Conservation (phyloP, 2,113 vertebrate genomes). For the Morone saxatilis region DNA sequence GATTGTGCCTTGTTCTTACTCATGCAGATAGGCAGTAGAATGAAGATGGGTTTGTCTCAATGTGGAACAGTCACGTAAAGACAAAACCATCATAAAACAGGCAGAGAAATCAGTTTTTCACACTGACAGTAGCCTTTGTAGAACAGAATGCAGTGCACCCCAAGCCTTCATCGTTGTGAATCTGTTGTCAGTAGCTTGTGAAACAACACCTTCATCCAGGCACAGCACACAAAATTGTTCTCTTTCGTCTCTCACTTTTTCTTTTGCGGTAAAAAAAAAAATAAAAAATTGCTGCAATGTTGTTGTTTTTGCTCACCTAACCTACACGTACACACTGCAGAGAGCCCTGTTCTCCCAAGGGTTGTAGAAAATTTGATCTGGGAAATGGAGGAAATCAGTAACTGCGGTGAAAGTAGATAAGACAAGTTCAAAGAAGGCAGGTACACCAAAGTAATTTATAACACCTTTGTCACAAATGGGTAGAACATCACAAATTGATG, state of each 20-base stretch:
- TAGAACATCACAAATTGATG: constrained; percentile 31
- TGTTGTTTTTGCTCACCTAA: constrained; percentile 21
- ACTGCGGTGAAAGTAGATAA: constrained; percentile 33
- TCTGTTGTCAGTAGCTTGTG: constrained; percentile 21
- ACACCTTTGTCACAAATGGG: constrained; percentile 3
- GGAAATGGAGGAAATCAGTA: constrained; percentile 39
- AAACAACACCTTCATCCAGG: constrained; percentile 38
- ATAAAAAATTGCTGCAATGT: not conserved
- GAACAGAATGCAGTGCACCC: constrained; percentile 10
- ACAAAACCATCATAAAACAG: constrained; percentile 11
- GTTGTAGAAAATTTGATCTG: constrained; percentile 38
- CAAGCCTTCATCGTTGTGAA: constrained; percentile 4
- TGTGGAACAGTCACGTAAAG: constrained; percentile 25
- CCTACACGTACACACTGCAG: constrained; percentile 21
- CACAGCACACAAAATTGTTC: constrained; percentile 28
- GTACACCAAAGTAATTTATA: constrained; percentile 23
- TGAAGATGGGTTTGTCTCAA: not conserved
- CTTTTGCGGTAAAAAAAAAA: not conserved
- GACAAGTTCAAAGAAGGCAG: constrained; percentile 16
- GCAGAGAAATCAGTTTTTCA: not conserved
- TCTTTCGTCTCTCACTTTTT: not conserved
- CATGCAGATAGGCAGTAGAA: not conserved
- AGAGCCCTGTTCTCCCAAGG: constrained; percentile 8
- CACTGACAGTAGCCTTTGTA: not conserved
- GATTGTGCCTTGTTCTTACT: not conserved